A percentile compares a stretch with the other conserved stretches of the same genome.
Evolutionary conservation across 2,797 vertebrate genomes (phyloP).

Genomic region (Nothura maculosa): DNA sequence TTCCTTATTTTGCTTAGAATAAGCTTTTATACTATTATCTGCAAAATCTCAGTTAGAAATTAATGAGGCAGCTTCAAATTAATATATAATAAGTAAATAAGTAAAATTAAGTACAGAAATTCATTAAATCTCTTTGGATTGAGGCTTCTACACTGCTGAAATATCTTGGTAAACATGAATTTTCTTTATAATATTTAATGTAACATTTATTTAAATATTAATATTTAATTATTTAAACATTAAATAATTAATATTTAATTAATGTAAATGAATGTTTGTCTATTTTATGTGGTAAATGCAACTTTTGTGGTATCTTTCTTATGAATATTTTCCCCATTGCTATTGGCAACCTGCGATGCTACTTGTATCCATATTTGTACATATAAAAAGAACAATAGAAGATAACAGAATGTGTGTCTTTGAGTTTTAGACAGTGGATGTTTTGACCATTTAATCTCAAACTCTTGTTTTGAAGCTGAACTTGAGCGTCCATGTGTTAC

Average conservation of each 20-base stretch:
- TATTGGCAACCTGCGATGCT: not conserved
- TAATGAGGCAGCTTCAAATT: not conserved
- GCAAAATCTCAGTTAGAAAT: not conserved
- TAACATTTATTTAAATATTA: not conserved
- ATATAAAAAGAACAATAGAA: not conserved
- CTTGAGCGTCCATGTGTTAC: not conserved
- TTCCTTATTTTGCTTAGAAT: constrained; percentile 1
- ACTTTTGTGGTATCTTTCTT: not conserved
- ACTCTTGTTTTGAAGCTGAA: not conserved
- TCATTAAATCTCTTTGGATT: not conserved
- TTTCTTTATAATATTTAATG: not conserved
- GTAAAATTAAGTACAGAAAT: not conserved
- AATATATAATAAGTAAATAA: not conserved
- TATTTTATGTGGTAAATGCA: not conserved
- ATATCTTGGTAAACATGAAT: not conserved
- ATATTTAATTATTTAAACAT: not conserved
- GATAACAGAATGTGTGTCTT: not conserved
- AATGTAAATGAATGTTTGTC: not conserved
- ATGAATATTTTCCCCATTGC: not conserved
- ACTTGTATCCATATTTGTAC: not conserved
- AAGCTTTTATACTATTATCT: not conserved
- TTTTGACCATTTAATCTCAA: not conserved
- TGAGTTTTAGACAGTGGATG: not conserved
- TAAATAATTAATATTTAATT: not conserved
- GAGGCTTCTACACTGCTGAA: not conserved